phyloP scores from a whole-genome alignment of 23 tunicate genomes.

The Halocynthia roretzi region DNA sequence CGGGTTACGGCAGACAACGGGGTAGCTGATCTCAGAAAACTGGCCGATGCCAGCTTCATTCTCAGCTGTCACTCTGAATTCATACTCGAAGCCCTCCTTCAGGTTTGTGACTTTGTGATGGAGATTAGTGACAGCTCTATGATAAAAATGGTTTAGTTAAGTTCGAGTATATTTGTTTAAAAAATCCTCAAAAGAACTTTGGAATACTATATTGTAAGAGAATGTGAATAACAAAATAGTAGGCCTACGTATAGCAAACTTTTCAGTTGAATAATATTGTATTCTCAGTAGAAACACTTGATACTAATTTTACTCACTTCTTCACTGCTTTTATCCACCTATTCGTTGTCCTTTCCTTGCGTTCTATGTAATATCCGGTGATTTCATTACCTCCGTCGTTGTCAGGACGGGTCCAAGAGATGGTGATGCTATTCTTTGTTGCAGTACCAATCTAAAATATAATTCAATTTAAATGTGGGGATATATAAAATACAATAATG shows the following conservation, averaged over 20 bases:
- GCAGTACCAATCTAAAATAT: constrained; percentile 38
- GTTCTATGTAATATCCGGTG: constrained; percentile 77
- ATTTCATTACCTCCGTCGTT: constrained; percentile 84
- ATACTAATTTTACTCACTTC: not conserved
- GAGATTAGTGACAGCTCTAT: constrained; percentile 44
- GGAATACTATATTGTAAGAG: too few species aligned
- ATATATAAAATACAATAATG: not conserved
- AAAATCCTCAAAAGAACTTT: not conserved
- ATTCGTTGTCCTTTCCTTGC: constrained; percentile 55
- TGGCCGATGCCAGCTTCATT: constrained; percentile 48
- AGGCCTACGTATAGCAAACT: too few species aligned
- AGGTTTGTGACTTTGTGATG: constrained; percentile 38
- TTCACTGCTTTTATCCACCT: constrained; percentile 65
- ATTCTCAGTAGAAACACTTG: not conserved
- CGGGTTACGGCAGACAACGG: constrained; percentile 21
- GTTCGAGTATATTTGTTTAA: not conserved
- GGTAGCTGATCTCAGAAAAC: constrained; percentile 25
- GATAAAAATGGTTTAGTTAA: not conserved
- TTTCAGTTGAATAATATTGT: too few species aligned
- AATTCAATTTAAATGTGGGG: too few species aligned
- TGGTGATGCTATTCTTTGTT: constrained; percentile 51
- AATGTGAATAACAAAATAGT: too few species aligned
- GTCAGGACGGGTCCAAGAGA: constrained; percentile 77
- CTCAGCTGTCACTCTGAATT: constrained; percentile 38
- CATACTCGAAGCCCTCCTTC: constrained; percentile 33